phyloP scores from a whole-genome alignment of 2,113 vertebrate genomes.

The Gorilla gorilla region DNA sequence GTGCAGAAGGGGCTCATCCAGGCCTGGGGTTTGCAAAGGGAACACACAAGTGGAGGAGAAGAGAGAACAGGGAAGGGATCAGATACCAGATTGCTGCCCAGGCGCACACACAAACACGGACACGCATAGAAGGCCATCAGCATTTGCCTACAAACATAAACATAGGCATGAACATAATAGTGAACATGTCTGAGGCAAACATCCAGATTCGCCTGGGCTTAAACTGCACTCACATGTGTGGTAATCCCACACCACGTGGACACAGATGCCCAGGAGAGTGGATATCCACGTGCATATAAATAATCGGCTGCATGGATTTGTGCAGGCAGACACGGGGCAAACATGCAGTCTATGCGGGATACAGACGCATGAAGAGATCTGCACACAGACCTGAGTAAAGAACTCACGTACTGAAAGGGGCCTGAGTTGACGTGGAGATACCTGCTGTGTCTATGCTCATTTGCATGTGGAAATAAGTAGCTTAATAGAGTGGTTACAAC shows the following conservation, averaged over 20 bases:
- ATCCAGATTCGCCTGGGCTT: not conserved
- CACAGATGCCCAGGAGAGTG: no score
- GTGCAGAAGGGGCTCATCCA: not conserved
- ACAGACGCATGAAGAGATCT: not conserved
- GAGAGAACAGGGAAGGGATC: not conserved
- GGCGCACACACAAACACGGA: accelerated
- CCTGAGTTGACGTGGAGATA: not conserved
- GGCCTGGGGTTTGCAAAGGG: not conserved
- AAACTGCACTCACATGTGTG: accelerated
- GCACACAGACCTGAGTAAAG: not conserved
- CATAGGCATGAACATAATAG: not conserved
- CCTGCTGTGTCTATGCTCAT: accelerated
- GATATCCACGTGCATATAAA: not conserved
- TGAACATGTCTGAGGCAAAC: not conserved
- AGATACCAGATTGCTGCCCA: not conserved
- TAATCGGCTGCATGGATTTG: not conserved
- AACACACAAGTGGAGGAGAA: no score
- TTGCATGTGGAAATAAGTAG: not conserved
- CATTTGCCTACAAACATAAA: not conserved
- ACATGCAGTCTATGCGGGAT: not conserved
- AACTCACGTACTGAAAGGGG: not conserved
- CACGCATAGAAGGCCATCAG: not conserved
- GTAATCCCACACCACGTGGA: not conserved
- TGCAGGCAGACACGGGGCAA: not conserved
- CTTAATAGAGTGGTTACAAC: not conserved